Evolutionary conservation across 1,140 invertebrate genomes (phyloP).

Genomic region (Drosophila simulans): DNA sequence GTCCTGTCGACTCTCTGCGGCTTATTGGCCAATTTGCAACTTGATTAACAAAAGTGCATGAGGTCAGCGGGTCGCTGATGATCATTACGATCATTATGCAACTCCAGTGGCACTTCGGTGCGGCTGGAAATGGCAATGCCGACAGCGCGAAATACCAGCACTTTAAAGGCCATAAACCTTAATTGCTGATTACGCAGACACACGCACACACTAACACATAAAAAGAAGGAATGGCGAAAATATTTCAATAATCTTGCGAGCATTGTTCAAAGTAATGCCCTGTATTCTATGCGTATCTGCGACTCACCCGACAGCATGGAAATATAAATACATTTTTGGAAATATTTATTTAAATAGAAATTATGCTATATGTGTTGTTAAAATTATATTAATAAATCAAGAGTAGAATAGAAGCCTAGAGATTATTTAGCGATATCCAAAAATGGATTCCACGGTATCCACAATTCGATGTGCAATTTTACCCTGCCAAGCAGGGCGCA

Average conservation of each 20-base stretch:
- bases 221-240: conserved; percentile 26
- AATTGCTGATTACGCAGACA: conserved; percentile 74
- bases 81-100: conserved; percentile 22
- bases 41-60: conserved; percentile 68
- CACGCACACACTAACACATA: conserved; percentile 6
- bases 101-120: conserved; percentile 5
- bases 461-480: not conserved
- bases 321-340: not conserved
- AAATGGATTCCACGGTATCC: conserved; percentile 9
- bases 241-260: conserved; percentile 63
- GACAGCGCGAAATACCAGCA: conserved; percentile 19
- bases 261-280: conserved; percentile 1
- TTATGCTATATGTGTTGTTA: too few species aligned
- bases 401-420: too few species aligned
- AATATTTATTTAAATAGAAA: not conserved
- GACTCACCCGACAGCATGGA: not conserved
- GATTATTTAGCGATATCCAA: too few species aligned
- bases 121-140: conserved; percentile 14
- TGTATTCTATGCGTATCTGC: not conserved
- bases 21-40: conserved; percentile 74
- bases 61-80: conserved; percentile 15
- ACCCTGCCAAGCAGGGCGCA: conserved; percentile 8
- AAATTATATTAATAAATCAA: too few species aligned
- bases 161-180: conserved; percentile 70
- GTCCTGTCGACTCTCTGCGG: conserved; percentile 48